Evolutionary conservation across 2,113 vertebrate species (phyloP), one percentile per base, ranked within the genome.

Genomic region (Cnemophilus loriae): DNA sequence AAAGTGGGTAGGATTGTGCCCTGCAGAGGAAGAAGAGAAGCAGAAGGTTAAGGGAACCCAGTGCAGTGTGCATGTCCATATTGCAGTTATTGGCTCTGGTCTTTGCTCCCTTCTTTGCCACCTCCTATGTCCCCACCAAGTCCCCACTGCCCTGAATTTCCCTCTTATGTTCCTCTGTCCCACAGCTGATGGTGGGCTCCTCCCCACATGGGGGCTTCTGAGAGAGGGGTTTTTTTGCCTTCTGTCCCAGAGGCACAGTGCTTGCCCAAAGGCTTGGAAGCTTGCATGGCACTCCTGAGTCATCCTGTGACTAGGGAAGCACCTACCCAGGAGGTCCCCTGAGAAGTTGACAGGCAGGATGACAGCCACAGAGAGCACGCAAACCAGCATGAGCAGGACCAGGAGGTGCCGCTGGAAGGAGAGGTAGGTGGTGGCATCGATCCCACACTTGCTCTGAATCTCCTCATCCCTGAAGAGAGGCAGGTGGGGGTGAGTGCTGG

Each of bases 331-430:
- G 80, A 99, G 98, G 89, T 98, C 98, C 56, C 99, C 99, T 4
- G 98, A 98, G 97, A 99, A 98, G 98, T 99, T 99, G 98, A 99
- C 97, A 0, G 99, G 99, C 89, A 99, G 97, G 96, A 99, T 98
- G 82, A 99, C 96, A 33, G 98, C 98, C 97, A 99, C 97, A 2
- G 99, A 99, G 59, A 99, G 98, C 96, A 99, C 96, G 81, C 99
- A 99, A 93, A 99, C 97, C 87, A 99, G 96, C 10, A 98, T 98
- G 95, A 99, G 97, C 56, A 99, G 98, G 90, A 99, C 96, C 94
- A 99, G 98, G 89, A 99, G 98, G 96, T 99, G 99, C 69, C 99
- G 98, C 97, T 99, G 99, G 98, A 99, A 99, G 95, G 98, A 99
- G 97, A 99, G 98, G 98, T 99, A 99, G 59, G 98, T 99, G 88